A percentile compares a stretch with the other conserved stretches of the same genome.
phyloP scores from a whole-genome alignment of 2,888 invertebrate genomes.

The Ceramica pisi region DNA sequence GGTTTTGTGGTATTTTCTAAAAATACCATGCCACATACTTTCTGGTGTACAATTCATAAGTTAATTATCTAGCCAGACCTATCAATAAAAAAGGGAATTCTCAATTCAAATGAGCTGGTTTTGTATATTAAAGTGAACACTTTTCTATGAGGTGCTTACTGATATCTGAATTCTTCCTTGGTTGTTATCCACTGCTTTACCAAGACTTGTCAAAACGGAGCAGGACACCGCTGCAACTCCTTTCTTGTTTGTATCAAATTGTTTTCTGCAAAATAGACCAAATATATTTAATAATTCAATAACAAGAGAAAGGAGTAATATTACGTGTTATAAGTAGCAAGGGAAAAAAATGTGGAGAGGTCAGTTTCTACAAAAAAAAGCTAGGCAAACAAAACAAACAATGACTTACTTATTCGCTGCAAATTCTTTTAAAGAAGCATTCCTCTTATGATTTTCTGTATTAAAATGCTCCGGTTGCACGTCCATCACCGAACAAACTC shows the following conservation, averaged over 20 bases:
- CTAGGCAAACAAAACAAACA: conserved; percentile 19
- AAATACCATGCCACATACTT: not conserved
- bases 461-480: conserved; percentile 60
- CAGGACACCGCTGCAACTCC: conserved; percentile 62
- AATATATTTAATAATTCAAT: not conserved
- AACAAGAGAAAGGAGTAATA: not conserved
- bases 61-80: not conserved
- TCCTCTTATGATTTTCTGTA: conserved; percentile 62
- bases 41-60: not conserved
- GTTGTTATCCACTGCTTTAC: conserved; percentile 19
- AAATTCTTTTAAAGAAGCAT: conserved; percentile 60
- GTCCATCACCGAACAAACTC: conserved; percentile 54
- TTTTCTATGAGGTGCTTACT: conserved; percentile 58
- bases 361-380: not conserved
- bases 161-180: conserved; percentile 64
- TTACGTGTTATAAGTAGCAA: not conserved
- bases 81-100: too few species aligned
- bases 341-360: not conserved
- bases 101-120: too few species aligned
- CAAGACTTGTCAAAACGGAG: conserved; percentile 57
- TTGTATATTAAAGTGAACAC: too few species aligned
- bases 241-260: conserved; percentile 50
- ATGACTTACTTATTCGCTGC: conserved; percentile 63
- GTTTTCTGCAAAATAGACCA: conserved; percentile 42
- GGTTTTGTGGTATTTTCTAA: not conserved